Base-by-base conservation (phyloP, 2,888 invertebrate species). In the Pardosa pseudoannulata region DNA sequence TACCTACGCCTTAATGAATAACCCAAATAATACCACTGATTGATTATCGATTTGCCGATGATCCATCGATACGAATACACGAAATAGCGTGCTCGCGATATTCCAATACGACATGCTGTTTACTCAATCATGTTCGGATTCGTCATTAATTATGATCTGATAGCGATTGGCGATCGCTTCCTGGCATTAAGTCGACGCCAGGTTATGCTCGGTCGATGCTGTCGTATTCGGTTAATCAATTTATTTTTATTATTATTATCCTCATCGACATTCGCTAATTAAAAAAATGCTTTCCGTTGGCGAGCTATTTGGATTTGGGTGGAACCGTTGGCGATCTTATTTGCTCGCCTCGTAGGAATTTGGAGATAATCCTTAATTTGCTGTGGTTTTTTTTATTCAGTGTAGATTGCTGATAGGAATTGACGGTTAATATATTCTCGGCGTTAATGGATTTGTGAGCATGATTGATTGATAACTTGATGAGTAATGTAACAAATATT, bases 81-180 rank as follows among this genome's bases (percentile, higher is more conserved):
- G 65, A 67, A 32, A 19, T n/a, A 31, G n/a, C 65, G 65, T 67
- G 65, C 32, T 32, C 31, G 65, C 32, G 31, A 67, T 31, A 16
- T 32, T 67, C 16, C 65, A 67, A 16, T 32, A 32, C 19, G 32
- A 67, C 32, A 31, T n/a, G 31, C 32, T 64, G 65, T 67, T 67
- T 67, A 67, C 32, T 67, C 32, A 67, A 32, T 67, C 65, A 67
- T 67, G 19, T n/a, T 32, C 3, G 23, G 31, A 16, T n/a, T 31
- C 19, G 31, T 32, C 65, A 67, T 67, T 67, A 67, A 67, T 67
- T 67, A 67, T 23, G 56, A 56, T 56, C 56, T 16, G 23, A 56
- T n/a, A 56, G 56, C 56, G 56, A 56, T 56, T 56, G 56, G 56
- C 3, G 56, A 11, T 23, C 3, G 23, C 56, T 56, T 56, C 56